Evolutionary conservation across 1,140 invertebrate species (phyloP).

Genomic region (Heliconius nattereri): DNA sequence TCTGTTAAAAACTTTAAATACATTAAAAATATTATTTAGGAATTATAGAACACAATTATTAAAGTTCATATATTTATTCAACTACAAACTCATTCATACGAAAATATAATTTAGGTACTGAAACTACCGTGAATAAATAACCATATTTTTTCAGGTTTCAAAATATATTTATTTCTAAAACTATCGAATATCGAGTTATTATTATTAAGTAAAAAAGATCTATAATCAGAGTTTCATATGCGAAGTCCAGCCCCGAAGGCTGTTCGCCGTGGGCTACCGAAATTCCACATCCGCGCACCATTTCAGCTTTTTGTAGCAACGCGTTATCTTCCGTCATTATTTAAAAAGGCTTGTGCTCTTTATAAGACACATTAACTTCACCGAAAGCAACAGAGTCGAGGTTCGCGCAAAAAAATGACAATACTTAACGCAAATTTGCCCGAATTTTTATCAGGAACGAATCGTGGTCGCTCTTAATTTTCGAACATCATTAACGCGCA

Average conservation of each 20-base stretch:
- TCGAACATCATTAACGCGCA: conserved; percentile 66
- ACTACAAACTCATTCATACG: no score
- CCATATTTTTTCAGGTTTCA: no score
- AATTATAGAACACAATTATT: not conserved
- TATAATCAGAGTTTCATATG: not conserved
- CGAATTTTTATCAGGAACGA: conserved; percentile 43
- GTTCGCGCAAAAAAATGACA: conserved; percentile 30
- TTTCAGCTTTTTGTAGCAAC: conserved; percentile 42
- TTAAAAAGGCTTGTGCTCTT: conserved; percentile 39
- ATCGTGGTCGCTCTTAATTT: conserved; percentile 49
- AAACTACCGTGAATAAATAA: no score
- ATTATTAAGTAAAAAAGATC: conserved; percentile 2
- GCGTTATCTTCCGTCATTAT: conserved; percentile 55
- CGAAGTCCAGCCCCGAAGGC: conserved; percentile 48
- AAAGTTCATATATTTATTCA: no score
- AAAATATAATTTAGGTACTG: no score
- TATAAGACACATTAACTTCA: conserved; percentile 26
- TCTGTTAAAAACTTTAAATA: not conserved
- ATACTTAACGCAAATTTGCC: conserved; percentile 37
- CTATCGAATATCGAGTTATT: not conserved
- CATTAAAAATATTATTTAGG: not conserved
- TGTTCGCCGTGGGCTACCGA: conserved; percentile 60
- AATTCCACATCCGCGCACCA: conserved; percentile 54
- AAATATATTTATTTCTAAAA: no score
- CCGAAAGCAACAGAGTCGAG: conserved; percentile 37